A percentile compares a stretch with the other conserved stretches of the same genome.
Conservation (phyloP, 1,140 invertebrate species). For the Galleria mellonella region DNA sequence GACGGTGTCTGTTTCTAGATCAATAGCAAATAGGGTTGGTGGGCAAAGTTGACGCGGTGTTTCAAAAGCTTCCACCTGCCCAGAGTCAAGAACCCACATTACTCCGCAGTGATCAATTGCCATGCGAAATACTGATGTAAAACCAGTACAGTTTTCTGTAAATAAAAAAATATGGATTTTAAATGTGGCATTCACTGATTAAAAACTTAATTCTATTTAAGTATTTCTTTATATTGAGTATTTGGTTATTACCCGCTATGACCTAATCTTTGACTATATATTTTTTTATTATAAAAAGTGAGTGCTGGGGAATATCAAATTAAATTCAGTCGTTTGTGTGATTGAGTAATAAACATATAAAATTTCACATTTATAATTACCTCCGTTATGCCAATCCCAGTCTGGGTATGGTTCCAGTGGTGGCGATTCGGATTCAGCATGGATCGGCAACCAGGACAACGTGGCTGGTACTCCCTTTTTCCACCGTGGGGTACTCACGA, state of each 20-base stretch:
- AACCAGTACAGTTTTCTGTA: conserved; percentile 76
- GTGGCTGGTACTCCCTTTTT: conserved; percentile 85
- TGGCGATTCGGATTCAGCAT: conserved; percentile 75
- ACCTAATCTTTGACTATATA: too few species aligned
- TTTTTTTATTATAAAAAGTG: too few species aligned
- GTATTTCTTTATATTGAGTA: too few species aligned
- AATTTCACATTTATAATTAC: too few species aligned
- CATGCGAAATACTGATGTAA: conserved; percentile 86
- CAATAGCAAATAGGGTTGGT: conserved; percentile 82
- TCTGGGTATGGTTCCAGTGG: conserved; percentile 81
- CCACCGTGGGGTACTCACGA: conserved; percentile 86
- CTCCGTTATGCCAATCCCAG: conserved; percentile 80
- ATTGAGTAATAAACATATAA: not conserved
- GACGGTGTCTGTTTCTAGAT: conserved; percentile 79
- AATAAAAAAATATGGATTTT: conserved; percentile 19
- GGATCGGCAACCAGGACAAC: conserved; percentile 74
- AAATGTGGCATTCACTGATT: too few species aligned
- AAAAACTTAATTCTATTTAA: too few species aligned
- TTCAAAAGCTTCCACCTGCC: conserved; percentile 81
- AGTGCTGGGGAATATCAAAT: conserved; percentile 1
- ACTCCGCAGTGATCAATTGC: conserved; percentile 82
- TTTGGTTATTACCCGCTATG: too few species aligned
- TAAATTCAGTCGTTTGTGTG: not conserved
- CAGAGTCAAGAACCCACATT: conserved; percentile 86
- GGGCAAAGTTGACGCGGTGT: conserved; percentile 81